phyloP scores from a whole-genome alignment of 2,888 invertebrate genomes.

The Caenorhabditis sp. region DNA sequence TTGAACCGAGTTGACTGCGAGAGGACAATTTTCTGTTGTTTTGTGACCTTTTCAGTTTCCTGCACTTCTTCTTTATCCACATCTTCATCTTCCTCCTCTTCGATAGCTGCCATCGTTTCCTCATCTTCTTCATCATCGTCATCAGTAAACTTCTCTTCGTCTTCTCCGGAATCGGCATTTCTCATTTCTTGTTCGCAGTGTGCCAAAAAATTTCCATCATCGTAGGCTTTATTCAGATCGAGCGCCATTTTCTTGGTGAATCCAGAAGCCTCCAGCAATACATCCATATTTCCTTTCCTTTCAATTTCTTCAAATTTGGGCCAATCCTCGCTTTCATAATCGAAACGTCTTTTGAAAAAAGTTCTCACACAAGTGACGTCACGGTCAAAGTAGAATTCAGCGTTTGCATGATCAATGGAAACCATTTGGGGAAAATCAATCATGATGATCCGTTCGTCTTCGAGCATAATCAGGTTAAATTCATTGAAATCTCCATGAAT shows the following conservation, averaged over 20 bases:
- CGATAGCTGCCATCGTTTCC: constrained; percentile 41
- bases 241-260: constrained; percentile 88
- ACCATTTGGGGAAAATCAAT: constrained; percentile 99
- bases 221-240: constrained; percentile 81
- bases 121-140: constrained; percentile 56
- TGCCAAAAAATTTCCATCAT: constrained; percentile 79
- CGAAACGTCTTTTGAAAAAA: constrained; percentile 87
- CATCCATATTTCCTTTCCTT: constrained; percentile 90
- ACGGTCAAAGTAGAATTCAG: constrained; percentile 93
- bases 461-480: constrained; percentile 92
- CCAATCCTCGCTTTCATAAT: constrained; percentile 89
- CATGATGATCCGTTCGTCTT: constrained; percentile 89
- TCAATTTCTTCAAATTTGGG: constrained; percentile 84
- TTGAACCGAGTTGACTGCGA: constrained; percentile 75
- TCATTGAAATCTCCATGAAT: constrained; percentile 99
- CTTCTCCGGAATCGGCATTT: constrained; percentile 58
- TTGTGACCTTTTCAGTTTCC: constrained; percentile 9
- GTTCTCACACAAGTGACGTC: constrained; percentile 94
- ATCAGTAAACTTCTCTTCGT: constrained; percentile 30
- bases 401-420: constrained; percentile 94
- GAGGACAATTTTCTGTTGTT: constrained; percentile 67
- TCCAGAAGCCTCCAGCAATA: constrained; percentile 93
- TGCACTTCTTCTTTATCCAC: constrained; percentile 56
- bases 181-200: constrained; percentile 73
- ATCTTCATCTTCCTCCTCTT: constrained; percentile 47